phyloP scores from a whole-genome alignment of 2,113 vertebrate genomes.

The Clarias gariepinus region DNA sequence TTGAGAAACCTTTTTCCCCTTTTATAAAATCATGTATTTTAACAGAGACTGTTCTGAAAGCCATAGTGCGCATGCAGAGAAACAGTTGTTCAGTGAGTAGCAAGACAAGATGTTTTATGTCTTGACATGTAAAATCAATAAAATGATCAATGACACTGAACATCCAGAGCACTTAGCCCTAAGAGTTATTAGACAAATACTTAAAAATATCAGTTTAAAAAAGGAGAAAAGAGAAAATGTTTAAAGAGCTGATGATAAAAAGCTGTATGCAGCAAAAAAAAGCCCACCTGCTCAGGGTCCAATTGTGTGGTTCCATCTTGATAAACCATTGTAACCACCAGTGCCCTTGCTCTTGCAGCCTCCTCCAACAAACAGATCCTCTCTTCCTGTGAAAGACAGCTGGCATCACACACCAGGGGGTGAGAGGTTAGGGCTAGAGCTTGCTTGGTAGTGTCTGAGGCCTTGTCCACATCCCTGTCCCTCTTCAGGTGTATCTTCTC shows the following conservation, averaged over 20 bases:
- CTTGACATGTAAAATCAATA: neutral
- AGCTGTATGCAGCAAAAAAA: neutral
- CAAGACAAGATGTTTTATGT: neutral
- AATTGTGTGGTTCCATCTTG: conserved; percentile 85
- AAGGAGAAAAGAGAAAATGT: neutral
- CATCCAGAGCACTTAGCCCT: neutral
- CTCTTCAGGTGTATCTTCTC: conserved; percentile 9
- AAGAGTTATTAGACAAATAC: too few relatives aligned
- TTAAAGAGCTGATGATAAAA: neutral
- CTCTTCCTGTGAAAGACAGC: conserved; percentile 67
- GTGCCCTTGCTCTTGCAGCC: conserved; percentile 60
- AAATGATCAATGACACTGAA: neutral
- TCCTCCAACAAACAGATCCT: conserved; percentile 68
- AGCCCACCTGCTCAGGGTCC: conserved; percentile 73
- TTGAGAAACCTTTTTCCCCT: neutral
- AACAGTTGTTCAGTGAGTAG: neutral
- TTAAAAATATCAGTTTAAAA: neutral
- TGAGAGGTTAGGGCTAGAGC: conserved; percentile 61
- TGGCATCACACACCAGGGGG: conserved; percentile 69
- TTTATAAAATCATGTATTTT: neutral
- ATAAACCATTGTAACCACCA: conserved; percentile 81
- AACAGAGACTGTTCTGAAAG: neutral
- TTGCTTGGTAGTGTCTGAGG: conserved; percentile 10
- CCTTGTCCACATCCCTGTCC: neutral
- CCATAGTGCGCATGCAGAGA: neutral